Evolutionary conservation across 2,797 vertebrate species (phyloP), one percentile per base, ranked within the genome.

Genomic region (Labeo calbasu): DNA sequence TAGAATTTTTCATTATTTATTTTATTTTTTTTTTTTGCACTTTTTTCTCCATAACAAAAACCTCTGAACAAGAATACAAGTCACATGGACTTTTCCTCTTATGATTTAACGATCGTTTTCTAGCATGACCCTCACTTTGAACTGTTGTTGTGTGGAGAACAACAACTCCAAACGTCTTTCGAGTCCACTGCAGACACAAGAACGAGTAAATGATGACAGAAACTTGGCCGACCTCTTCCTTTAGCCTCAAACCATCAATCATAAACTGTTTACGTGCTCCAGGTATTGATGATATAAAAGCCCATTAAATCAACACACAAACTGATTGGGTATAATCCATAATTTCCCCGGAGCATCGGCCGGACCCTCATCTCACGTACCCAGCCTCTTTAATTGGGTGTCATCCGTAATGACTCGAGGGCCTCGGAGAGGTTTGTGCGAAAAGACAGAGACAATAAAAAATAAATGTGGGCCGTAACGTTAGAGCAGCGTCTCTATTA

Each of bases 261-360:
- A 66, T 82, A 46, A 57, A 14, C 13, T 36, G 19, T 85, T 68
- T 40, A 55, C 53, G 3, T 46, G 23, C 63, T 79, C 21, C 72
- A 84, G 51, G 50, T 70, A 86, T 86, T 76, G 76, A 84, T 84
- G 51, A 75, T 82, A 50, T 79, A 70, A 63, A 73, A 84, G 71
- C 15, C 48, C 40, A 50, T 78, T 75, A 73, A 23, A 86, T 77
- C 71, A 81, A 81, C 63, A 48, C 6, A 25, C 73, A 87, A 84
- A 71, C 63, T 79, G 77, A 77, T 48, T 76, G 77, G 66, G 70
- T 59, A 77, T 76, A 73, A 86, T 86, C 53, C 83, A 72, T 86
- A 65, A 82, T 82, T 84, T 88, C 84, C 81, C 66, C 13, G 12
- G 79, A 73, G 81, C 51, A n/a, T 11, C 13, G 11, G 46, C 68